These are phyloP conservation scores for Orcinus orca DNA, from an alignment of 2,113 vertebrate genomes.

Conservation along the genomic window DNA sequence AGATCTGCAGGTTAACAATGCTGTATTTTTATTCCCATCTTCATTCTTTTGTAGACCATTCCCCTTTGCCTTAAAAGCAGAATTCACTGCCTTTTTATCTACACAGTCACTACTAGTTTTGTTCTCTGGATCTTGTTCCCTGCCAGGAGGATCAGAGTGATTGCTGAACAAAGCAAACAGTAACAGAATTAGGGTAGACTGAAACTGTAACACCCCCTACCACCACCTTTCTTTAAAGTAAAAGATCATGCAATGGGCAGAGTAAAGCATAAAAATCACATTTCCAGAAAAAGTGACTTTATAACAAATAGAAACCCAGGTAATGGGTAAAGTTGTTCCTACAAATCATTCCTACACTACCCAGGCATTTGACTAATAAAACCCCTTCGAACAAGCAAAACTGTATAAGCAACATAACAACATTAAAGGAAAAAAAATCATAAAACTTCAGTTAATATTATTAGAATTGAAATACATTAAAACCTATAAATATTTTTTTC, in stretches of 20 bases:
- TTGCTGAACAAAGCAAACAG: conserved; percentile 87
- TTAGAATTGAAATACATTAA: conserved; percentile 31
- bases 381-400: neutral
- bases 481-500: neutral
- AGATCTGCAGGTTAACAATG: conserved; percentile 85
- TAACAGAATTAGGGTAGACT: conserved; percentile 81
- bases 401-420: neutral
- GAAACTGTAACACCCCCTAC: conserved; percentile 71
- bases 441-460: neutral
- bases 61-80: conserved; percentile 84
- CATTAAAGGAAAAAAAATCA: neutral
- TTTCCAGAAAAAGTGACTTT: conserved; percentile 65
- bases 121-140: conserved; percentile 85
- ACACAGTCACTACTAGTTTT: conserved; percentile 85
- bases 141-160: conserved; percentile 88
- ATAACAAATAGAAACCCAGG: conserved; percentile 74
- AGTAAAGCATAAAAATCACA: conserved; percentile 72
- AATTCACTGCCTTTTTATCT: conserved; percentile 87
- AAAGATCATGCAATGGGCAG: conserved; percentile 71
- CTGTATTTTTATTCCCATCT: conserved; percentile 83
- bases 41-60: conserved; percentile 85
- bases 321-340: conserved; percentile 35
- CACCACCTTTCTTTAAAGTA: conserved; percentile 54
- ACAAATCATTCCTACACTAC: neutral
- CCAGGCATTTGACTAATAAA: conserved; percentile 39